Percentiles rank a stretch among this genome's conserved stretches.
phyloP scores from a whole-genome alignment of 2,888 invertebrate genomes.

The Cylloceria caligata region DNA sequence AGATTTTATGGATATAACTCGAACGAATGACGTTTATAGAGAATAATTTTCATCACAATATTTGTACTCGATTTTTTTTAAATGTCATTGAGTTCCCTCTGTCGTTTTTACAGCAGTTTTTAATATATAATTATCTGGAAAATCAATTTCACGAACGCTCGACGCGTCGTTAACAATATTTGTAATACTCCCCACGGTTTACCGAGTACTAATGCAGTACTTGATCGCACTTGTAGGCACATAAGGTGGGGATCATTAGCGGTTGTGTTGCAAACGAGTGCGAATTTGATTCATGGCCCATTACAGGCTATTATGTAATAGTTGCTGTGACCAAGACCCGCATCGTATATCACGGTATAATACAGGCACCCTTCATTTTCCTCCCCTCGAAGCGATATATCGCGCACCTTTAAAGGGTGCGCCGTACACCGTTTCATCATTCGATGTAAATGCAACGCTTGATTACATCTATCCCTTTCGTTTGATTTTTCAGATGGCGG shows the following conservation, averaged over 20 bases:
- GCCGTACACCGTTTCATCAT: constrained; percentile 23
- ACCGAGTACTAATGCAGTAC: neutral
- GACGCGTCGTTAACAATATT: constrained; percentile 31
- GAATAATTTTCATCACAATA: neutral
- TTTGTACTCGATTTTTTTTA: neutral
- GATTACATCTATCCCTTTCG: constrained; percentile 16
- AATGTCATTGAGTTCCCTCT: too few relatives aligned
- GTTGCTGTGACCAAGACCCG: constrained; percentile 55
- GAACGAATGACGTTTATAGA: neutral
- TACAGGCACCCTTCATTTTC: constrained; percentile 51
- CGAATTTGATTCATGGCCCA: constrained; percentile 64
- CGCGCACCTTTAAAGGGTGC: constrained; percentile 46
- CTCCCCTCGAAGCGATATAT: constrained; percentile 47
- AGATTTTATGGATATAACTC: neutral
- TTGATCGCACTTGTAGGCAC: constrained; percentile 43
- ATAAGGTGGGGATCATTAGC: constrained; percentile 59
- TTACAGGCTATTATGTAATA: constrained; percentile 67
- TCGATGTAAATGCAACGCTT: constrained; percentile 9
- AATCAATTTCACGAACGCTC: constrained; percentile 40
- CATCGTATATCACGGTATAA: constrained; percentile 61
- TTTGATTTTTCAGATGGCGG: constrained; percentile 66
- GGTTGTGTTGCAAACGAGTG: constrained; percentile 63
- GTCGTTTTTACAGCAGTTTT: too few relatives aligned
- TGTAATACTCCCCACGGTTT: constrained; percentile 21
- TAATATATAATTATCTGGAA: neutral